A percentile compares a stretch with the other conserved stretches of the same genome.
Conservation (phyloP, 2,888 invertebrate genomes). For the Eilema caniola region DNA sequence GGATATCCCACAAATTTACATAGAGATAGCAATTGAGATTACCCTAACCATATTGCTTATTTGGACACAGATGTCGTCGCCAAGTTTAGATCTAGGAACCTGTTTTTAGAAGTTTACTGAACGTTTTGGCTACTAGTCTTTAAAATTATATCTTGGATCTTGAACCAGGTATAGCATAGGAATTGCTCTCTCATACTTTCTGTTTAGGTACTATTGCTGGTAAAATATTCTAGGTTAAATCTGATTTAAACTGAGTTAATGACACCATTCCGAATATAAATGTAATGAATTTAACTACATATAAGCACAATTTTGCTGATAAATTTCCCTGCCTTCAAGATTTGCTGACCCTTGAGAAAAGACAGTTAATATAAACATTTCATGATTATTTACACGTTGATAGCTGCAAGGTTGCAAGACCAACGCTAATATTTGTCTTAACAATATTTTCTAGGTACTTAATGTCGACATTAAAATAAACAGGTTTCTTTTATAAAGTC, state of each 20-base stretch:
- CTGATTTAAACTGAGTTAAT: neutral
- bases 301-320: neutral
- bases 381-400: slow-evolving; percentile 47
- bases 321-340: slow-evolving; percentile 17
- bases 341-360: slow-evolving; percentile 42
- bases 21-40: slow-evolving; percentile 48
- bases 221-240: no score
- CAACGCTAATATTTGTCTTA: slow-evolving; percentile 77
- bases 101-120: slow-evolving; percentile 33
- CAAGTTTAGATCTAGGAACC: slow-evolving; percentile 39
- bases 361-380: slow-evolving; percentile 32
- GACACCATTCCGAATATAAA: neutral
- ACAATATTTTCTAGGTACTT: slow-evolving; percentile 83
- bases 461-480: slow-evolving; percentile 84
- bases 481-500: slow-evolving; percentile 65
- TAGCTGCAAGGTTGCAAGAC: slow-evolving; percentile 54
- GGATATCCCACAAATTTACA: slow-evolving; percentile 35
- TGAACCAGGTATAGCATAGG: slow-evolving; percentile 19
- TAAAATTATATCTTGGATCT: slow-evolving; percentile 25
- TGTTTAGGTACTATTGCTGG: neutral
- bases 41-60: slow-evolving; percentile 28
- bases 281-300: neutral
- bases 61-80: slow-evolving; percentile 42
- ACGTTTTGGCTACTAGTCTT: slow-evolving; percentile 38
- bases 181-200: slow-evolving; percentile 2